A percentile compares a stretch with the other conserved stretches of the same genome.
Conservation (phyloP, 2,888 invertebrate species). For the Hirtodrosophila cameraria region DNA sequence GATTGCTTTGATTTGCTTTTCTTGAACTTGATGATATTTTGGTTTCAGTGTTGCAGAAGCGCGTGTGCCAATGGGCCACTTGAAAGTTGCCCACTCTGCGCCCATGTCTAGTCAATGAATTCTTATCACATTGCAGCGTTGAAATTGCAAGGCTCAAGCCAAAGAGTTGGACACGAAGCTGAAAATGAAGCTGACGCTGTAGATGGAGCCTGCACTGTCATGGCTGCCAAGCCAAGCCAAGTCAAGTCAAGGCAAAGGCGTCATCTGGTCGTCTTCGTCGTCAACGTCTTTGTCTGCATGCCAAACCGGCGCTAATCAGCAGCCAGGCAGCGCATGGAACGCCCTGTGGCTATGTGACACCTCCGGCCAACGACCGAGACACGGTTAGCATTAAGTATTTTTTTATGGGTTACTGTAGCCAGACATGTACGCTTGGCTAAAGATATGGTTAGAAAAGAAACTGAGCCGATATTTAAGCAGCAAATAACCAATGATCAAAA, state of each 20-base stretch:
- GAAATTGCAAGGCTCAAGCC: slow-evolving; percentile 4
- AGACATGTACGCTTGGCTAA: slow-evolving; percentile 28
- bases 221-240: slow-evolving; percentile 1
- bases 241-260: slow-evolving; percentile 35
- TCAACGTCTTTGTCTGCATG: slow-evolving; percentile 21
- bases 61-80: slow-evolving; percentile 11
- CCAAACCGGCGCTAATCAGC: slow-evolving; percentile 63
- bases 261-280: slow-evolving; percentile 36
- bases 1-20: no score
- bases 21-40: no score
- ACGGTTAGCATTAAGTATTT: slow-evolving; percentile 35
- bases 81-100: not conserved
- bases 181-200: slow-evolving; percentile 7
- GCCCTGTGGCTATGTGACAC: slow-evolving; percentile 51
- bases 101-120: slow-evolving; percentile 2
- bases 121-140: slow-evolving; percentile 32
- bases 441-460: slow-evolving; percentile 12
- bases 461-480: slow-evolving; percentile 55
- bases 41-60: slow-evolving; percentile 14
- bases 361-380: slow-evolving; percentile 48
- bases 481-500: slow-evolving; percentile 55
- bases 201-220: slow-evolving; percentile 18
- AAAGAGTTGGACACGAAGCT: slow-evolving; percentile 13
- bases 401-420: slow-evolving; percentile 68
- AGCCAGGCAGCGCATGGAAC: slow-evolving; percentile 23